Conservation (phyloP, 2,113 vertebrate species). For the Pheucticus melanocephalus region DNA sequence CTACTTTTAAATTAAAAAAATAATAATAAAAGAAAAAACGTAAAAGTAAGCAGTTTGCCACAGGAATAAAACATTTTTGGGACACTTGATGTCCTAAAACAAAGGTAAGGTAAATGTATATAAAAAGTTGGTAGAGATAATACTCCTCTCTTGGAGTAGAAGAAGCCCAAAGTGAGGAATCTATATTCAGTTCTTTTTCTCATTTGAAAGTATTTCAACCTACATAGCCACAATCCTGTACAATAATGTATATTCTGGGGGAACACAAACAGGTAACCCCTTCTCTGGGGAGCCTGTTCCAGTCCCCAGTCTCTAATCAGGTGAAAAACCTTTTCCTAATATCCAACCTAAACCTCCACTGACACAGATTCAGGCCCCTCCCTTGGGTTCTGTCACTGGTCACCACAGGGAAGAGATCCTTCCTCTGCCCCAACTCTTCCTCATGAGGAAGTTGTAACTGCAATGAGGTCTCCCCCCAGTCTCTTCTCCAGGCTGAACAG, state of each 20-base stretch:
- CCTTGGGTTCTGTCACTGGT: fast-evolving
- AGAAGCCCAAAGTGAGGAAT: background rate
- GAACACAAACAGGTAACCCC: background rate
- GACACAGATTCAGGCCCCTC: background rate
- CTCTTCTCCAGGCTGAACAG: background rate
- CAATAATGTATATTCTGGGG: background rate
- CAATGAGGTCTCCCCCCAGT: fast-evolving
- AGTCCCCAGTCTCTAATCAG: no score
- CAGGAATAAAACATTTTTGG: background rate
- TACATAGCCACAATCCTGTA: background rate
- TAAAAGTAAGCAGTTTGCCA: background rate
- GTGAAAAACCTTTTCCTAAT: background rate
- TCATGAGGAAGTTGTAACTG: fast-evolving
- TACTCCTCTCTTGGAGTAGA: background rate
- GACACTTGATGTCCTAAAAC: background rate
- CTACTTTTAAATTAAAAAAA: background rate
- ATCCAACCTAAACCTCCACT: background rate
- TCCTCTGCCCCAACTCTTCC: background rate
- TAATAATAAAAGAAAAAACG: background rate
- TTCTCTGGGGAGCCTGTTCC: background rate
- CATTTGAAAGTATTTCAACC: background rate
- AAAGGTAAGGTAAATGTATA: background rate
- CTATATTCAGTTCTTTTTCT: background rate
- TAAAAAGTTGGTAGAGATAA: background rate
- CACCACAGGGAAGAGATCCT: background rate